Conservation (phyloP, 2,797 vertebrate species). For the Lagodon rhomboides region DNA sequence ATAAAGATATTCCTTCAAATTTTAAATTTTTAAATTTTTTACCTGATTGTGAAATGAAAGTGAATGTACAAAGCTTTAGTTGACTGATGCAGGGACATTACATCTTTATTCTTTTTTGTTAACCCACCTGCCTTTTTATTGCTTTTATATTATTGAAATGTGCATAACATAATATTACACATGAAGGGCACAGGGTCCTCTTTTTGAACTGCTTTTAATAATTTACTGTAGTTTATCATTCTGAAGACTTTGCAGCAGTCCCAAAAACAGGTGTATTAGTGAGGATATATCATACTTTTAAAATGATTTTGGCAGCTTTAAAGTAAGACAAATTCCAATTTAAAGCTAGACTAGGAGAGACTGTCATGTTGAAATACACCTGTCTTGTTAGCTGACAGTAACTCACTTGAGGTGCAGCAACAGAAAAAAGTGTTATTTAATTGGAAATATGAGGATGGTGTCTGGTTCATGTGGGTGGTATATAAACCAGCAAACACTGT, state of each 20-base stretch:
- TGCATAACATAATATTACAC: background rate
- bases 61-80: too few relatives aligned
- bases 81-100: too few relatives aligned
- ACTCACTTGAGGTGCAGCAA: conserved; percentile 20
- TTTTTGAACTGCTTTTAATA: background rate
- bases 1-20: too few relatives aligned
- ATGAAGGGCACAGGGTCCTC: background rate
- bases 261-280: conserved; percentile 6
- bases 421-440: conserved; percentile 38
- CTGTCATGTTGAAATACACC: conserved; percentile 40
- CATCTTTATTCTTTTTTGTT: too few relatives aligned
- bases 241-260: conserved; percentile 3
- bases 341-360: background rate
- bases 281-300: background rate
- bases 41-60: too few relatives aligned
- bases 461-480: conserved; percentile 65
- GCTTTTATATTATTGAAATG: background rate
- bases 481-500: conserved; percentile 52
- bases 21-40: too few relatives aligned
- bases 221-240: conserved; percentile 14
- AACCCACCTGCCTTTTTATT: too few relatives aligned
- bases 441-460: conserved; percentile 49
- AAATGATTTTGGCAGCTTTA: conserved; percentile 1
- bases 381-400: conserved; percentile 25
- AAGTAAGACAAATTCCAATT: conserved; percentile 20